A percentile compares a stretch with the other conserved stretches of the same genome.
These are phyloP conservation scores for Hemibagrus wyckioides DNA, from an alignment of 2,113 vertebrate species.

Conservation along the genomic window DNA sequence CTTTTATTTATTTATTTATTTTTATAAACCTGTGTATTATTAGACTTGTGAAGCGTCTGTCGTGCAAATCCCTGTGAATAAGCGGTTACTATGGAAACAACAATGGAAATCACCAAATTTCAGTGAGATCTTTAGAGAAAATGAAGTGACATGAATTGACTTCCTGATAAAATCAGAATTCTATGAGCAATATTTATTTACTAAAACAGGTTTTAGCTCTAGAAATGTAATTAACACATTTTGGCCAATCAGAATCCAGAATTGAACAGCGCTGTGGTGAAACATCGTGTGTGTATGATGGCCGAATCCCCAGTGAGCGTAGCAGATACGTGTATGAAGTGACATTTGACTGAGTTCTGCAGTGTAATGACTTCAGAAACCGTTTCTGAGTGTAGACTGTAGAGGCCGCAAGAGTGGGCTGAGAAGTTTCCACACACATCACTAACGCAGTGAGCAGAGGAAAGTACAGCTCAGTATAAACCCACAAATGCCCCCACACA, in stretches of 20 bases:
- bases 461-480: conserved; percentile 39
- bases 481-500: neutral
- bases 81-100: too few relatives aligned
- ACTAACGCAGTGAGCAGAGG: neutral
- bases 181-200: too few relatives aligned
- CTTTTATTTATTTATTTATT: too few relatives aligned
- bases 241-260: neutral
- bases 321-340: neutral
- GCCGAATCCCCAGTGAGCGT: too few relatives aligned
- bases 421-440: conserved; percentile 39
- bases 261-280: neutral
- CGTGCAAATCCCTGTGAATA: too few relatives aligned
- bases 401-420: conserved; percentile 15
- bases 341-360: neutral
- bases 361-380: neutral
- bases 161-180: too few relatives aligned
- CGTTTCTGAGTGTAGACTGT: neutral
- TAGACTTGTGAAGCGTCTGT: neutral
- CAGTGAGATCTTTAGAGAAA: too few relatives aligned
- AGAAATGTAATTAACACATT: neutral
- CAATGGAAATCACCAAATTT: too few relatives aligned
- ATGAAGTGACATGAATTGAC: too few relatives aligned
- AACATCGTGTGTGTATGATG: neutral
- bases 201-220: too few relatives aligned
- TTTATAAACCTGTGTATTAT: neutral